Percentiles rank a stretch among this genome's conserved stretches.
These are phyloP conservation scores for Chaetorhynchus papuensis DNA, from an alignment of 2,113 vertebrate genomes.

Conservation along the genomic window DNA sequence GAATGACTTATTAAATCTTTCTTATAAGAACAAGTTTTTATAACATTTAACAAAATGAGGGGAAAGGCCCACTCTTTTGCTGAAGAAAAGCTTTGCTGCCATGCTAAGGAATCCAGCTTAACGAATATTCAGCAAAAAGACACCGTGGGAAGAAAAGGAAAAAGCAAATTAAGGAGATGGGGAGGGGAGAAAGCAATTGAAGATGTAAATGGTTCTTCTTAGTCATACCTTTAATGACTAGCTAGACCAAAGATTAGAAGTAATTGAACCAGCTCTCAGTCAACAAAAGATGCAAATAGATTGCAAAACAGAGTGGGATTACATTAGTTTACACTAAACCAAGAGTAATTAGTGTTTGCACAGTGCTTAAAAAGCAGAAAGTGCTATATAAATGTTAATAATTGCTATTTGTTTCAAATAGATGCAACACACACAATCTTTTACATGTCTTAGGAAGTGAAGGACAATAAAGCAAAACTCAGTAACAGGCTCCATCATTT, in stretches of 20 bases:
- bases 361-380: constrained; percentile 33
- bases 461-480: not conserved
- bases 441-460: not conserved
- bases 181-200: not conserved
- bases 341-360: constrained; percentile 35
- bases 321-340: constrained; percentile 32
- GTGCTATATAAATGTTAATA: constrained; percentile 1
- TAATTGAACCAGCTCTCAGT: constrained; percentile 24
- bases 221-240: constrained; percentile 15
- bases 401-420: constrained; percentile 22
- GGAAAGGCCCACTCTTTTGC: not conserved
- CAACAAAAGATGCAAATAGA: constrained; percentile 43
- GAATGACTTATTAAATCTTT: not conserved
- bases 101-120: not conserved
- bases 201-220: not conserved
- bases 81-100: not conserved
- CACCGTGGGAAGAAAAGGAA: not conserved
- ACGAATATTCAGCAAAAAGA: not conserved
- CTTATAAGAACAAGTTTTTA: not conserved
- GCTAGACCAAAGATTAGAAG: constrained; percentile 22
- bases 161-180: not conserved
- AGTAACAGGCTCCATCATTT: not conserved
- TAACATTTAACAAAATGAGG: not conserved
- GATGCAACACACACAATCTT: not conserved
- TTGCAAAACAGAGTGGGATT: constrained; percentile 6